Evolutionary conservation across 53 echinoderm and acorn worm species (phyloP).

Genomic region (Hippasteria phrygiana): DNA sequence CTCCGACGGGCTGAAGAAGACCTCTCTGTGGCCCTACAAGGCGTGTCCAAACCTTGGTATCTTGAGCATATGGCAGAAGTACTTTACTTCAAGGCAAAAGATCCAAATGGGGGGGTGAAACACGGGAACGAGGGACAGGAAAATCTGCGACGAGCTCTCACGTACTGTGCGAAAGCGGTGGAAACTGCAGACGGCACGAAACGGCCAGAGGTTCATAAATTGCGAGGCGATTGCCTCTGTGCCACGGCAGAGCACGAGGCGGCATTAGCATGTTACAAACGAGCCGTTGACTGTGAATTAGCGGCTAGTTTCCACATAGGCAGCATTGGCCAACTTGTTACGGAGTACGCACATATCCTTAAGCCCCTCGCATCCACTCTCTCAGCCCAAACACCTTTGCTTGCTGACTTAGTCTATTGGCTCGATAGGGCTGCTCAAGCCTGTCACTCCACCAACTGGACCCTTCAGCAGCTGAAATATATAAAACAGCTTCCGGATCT

Average conservation of each 20-base stretch:
- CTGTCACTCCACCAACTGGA: not conserved
- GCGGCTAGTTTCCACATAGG: not conserved
- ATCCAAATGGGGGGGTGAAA: not conserved
- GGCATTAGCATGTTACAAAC: not conserved
- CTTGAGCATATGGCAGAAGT: not conserved
- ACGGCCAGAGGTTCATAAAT: not conserved
- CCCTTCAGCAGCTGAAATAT: not conserved
- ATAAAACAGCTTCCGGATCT: not conserved
- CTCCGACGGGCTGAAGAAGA: not conserved
- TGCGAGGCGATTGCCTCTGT: constrained; percentile 4
- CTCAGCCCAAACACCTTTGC: not conserved
- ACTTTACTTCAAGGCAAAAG: constrained; percentile 6
- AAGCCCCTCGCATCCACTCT: not conserved
- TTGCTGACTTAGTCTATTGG: constrained; percentile 23
- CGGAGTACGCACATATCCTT: not conserved
- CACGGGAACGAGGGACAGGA: not conserved
- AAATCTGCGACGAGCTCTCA: not conserved
- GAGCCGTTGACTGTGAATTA: not conserved
- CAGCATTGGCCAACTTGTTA: not conserved
- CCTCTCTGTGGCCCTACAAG: not conserved
- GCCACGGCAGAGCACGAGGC: not conserved
- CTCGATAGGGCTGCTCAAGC: not conserved
- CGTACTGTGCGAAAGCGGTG: constrained; percentile 12
- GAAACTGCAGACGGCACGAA: constrained; percentile 12
- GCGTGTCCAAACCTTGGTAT: not conserved